Evolutionary conservation across 2,113 vertebrate species (phyloP).

Genomic region (Fulica atra): DNA sequence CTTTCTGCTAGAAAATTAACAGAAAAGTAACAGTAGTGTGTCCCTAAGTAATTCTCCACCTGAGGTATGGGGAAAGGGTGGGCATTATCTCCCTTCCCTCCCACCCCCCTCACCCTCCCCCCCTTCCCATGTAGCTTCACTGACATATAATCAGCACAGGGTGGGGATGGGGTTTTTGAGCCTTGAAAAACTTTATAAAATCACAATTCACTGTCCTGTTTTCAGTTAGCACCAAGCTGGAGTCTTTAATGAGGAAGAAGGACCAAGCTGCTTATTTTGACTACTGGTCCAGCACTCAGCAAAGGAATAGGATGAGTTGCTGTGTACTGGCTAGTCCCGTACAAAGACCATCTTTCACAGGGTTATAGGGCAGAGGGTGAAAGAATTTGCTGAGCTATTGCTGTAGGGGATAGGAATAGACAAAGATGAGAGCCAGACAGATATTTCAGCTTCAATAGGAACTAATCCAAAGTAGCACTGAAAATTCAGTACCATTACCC

Average conservation of each 20-base stretch:
- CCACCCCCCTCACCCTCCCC: too few relatives aligned
- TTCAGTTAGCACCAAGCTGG: background rate
- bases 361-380: conserved; percentile 38
- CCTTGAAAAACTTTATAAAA: background rate
- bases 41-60: background rate
- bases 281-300: background rate
- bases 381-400: conserved; percentile 64
- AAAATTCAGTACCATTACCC: conserved; percentile 2
- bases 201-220: background rate
- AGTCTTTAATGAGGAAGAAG: background rate
- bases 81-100: background rate
- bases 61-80: background rate
- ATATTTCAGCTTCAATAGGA: conserved; percentile 45
- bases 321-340: background rate
- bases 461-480: conserved; percentile 53
- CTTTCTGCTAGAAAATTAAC: background rate
- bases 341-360: conserved; percentile 40
- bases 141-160: background rate
- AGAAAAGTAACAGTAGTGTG: background rate
- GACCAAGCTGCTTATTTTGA: background rate
- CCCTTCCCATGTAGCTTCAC: background rate
- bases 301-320: background rate
- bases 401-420: conserved; percentile 38
- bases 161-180: background rate
- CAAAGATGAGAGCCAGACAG: conserved; percentile 44